Conservation (phyloP, 2,888 invertebrate genomes). For the Keiferia lycopersicella region DNA sequence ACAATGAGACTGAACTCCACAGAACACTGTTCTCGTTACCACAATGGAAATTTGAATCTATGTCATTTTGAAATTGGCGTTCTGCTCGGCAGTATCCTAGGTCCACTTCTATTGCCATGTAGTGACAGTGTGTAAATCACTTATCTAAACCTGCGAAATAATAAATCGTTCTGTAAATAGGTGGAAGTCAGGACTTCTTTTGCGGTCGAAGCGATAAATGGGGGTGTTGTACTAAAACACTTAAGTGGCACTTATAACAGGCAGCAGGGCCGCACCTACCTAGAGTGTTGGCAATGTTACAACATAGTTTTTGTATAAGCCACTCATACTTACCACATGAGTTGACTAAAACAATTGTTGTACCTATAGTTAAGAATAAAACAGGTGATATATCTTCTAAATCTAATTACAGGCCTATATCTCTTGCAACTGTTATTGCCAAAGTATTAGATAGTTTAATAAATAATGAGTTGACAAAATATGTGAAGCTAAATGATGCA, state of each 20-base stretch:
- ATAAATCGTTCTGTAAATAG: neutral
- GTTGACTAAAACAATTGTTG: too few species aligned
- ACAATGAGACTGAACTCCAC: constrained; percentile 1
- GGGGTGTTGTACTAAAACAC: neutral
- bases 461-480: too few species aligned
- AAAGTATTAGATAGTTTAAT: too few species aligned
- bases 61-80: neutral
- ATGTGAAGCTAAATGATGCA: too few species aligned
- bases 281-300: too few species aligned
- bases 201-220: neutral
- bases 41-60: neutral
- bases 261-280: too few species aligned
- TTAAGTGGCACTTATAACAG: neutral
- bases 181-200: neutral
- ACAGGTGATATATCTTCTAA: too few species aligned
- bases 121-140: neutral
- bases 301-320: too few species aligned
- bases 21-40: neutral
- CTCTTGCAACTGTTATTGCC: too few species aligned
- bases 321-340: too few species aligned
- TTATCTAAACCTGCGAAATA: neutral
- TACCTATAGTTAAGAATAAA: too few species aligned
- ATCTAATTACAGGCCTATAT: too few species aligned
- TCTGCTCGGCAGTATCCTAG: neutral
- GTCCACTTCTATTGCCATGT: neutral